Base-by-base conservation (phyloP, 2,888 invertebrate genomes). In the Micoletzkya japonica region DNA sequence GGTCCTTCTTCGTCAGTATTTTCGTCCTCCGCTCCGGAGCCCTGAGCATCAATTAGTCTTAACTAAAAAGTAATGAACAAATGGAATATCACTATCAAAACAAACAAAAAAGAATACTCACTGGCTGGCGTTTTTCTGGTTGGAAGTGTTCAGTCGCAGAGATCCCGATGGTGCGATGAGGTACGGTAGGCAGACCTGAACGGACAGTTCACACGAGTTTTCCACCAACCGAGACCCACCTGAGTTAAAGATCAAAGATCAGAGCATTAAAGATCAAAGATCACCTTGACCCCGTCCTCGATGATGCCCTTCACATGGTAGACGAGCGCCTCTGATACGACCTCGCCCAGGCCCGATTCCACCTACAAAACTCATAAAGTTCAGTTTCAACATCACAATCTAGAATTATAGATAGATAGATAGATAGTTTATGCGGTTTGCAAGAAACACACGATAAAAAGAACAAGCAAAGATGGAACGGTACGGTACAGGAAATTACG, bases 221-320 rank as follows among this genome's bases (percentile, higher is more conserved):
- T n/a, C n/a, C n/a, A n/a, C n/a, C n/a, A n/a, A n/a, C n/a, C n/a
- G n/a, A n/a, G n/a, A n/a, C n/a, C n/a, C n/a, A n/a, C n/a, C n/a
- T 39, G 10, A 10, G 17, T 39, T 10, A 7, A 39, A 39, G 17
- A 10, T 39, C 7, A 7, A 39, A 39, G 17, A 39, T 39, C 17
- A 39, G 39, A 10, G 39, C 7, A 7, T 6, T 10, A 39, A 39
- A 39, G 10, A 39, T 39, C 39, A 39, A 39, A 10, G 39, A 7
- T 7, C 30, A 60, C 63, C 63, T 63, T 63, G 32, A 63, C 63
- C 1, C 49, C 63, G 50, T 63, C 63, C 34, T 63, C 63, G 49
- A 63, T 63, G 50, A 63, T 63, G 1, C 63, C 63, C 50, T 63
- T 63, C n/a, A 63, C 14, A 34, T 63, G 63, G 24, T 3, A 63